Evolutionary conservation across 2,797 vertebrate species (phyloP).

Genomic region (Picus viridis): DNA sequence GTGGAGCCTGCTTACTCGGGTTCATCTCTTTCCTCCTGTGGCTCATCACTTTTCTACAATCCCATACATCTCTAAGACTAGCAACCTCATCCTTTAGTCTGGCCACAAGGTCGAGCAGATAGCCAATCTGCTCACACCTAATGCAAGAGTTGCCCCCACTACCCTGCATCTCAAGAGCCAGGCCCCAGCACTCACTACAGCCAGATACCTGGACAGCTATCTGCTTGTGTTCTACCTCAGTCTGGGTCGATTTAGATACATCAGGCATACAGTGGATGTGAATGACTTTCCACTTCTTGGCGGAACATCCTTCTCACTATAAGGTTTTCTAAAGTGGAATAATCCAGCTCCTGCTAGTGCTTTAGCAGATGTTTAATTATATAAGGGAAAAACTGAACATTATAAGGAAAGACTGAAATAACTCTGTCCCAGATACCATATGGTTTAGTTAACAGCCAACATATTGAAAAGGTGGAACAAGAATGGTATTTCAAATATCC

Average conservation of each 20-base stretch:
- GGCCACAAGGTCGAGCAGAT: too few species aligned
- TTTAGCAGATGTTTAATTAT: constrained; percentile 52
- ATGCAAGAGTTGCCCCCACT: too few species aligned
- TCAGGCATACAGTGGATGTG: neutral
- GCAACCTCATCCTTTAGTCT: too few species aligned
- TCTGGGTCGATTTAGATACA: neutral
- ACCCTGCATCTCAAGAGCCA: too few species aligned
- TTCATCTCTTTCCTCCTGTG: too few species aligned
- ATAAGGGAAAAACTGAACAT: neutral
- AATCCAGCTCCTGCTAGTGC: neutral
- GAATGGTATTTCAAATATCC: neutral
- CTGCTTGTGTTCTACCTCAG: too few species aligned
- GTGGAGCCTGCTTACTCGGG: too few species aligned
- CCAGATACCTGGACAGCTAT: too few species aligned
- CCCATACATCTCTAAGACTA: too few species aligned
- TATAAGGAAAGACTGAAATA: neutral
- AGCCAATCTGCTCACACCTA: too few species aligned
- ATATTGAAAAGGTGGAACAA: neutral
- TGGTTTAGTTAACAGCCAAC: neutral
- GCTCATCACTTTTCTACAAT: too few species aligned
- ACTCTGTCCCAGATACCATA: neutral
- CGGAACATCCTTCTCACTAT: neutral
- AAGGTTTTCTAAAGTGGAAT: neutral
- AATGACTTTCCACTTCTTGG: neutral
- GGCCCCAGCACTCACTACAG: too few species aligned